phyloP scores from a whole-genome alignment of 2,888 invertebrate genomes.

The Caenorhabditis sp. region DNA sequence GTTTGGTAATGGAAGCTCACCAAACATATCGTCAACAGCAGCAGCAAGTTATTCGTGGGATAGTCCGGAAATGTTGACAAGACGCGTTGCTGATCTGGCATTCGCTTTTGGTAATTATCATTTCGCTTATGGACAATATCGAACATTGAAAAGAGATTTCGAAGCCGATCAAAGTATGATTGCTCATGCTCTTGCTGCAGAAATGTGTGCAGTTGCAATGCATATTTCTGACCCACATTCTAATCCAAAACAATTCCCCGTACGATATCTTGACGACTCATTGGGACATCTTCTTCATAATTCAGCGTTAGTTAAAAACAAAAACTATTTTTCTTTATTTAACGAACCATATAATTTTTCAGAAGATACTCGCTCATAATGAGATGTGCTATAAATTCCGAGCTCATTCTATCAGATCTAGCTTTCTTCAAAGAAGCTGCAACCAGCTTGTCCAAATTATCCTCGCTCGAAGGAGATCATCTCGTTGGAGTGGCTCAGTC shows the following conservation, averaged over 20 bases:
- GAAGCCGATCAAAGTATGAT: slow-evolving; percentile 96
- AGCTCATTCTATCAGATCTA: slow-evolving; percentile 77
- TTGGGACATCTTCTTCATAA: slow-evolving; percentile 70
- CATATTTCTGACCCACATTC: slow-evolving; percentile 75
- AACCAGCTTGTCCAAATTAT: slow-evolving; percentile 48
- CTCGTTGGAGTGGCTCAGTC: slow-evolving; percentile 76
- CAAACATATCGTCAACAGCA: slow-evolving; percentile 13
- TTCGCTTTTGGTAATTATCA: slow-evolving; percentile 80
- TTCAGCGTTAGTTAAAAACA: slow-evolving; percentile 31
- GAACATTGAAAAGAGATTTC: slow-evolving; percentile 91
- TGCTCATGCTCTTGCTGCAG: slow-evolving; percentile 86
- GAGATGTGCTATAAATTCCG: slow-evolving; percentile 40
- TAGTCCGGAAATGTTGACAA: slow-evolving; percentile 86
- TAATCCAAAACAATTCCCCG: slow-evolving; percentile 76
- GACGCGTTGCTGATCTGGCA: slow-evolving; percentile 91
- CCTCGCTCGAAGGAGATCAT: slow-evolving; percentile 83
- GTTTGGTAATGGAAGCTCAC: slow-evolving; percentile 35
- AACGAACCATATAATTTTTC: background rate
- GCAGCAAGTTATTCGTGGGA: slow-evolving; percentile 72
- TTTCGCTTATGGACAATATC: slow-evolving; percentile 81
- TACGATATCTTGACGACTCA: slow-evolving; percentile 89
- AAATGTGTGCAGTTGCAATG: slow-evolving; percentile 63
- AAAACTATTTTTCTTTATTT: background rate
- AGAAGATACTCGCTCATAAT: slow-evolving; percentile 25
- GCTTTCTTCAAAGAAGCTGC: slow-evolving; percentile 87